Evolutionary conservation across 2,797 vertebrate genomes (phyloP), one percentile per base, ranked within the genome.

Genomic region (Lagodon rhomboides): DNA sequence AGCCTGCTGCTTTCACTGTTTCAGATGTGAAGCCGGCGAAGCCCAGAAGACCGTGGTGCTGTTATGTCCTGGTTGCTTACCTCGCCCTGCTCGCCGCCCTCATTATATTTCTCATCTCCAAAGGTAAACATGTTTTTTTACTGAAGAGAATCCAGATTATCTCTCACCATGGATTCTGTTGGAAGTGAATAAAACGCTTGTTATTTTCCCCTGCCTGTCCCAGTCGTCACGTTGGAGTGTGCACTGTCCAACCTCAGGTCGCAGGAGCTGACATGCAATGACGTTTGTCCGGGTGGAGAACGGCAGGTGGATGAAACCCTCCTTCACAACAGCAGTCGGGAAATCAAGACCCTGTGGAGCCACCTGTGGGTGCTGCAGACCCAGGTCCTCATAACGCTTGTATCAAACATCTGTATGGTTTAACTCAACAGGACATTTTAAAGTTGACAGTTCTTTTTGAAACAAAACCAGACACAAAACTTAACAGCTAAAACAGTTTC

Each of bases 1-100:
- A n/a, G 12, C 54, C 9, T 30, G 5, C 0, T 47, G 25, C 7
- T 78, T 11, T 86, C 11, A 10, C 51, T 88, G 56, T 90, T 91
- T 70, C 83, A 95, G 95, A 94, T 44, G 10, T 83, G 53, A 93
- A 81, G 70, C 83, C 70, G 7, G 63, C 15, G 0, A 88, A 46
- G 73, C 58, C 82, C 66, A 77, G 49, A 17, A 59, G 77, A 18
- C 59, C 38, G 5, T 76, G 75, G 76, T 87, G 87, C 51, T 17
- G 91, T 0, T 17, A 69, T 1, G 11, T 80, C 0, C 51, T 96
- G 0, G 1, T 83, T 1, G 0, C 81, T n/a, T 96, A 95, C 83
- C 87, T 97, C 76, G 54, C 96, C 47, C 69, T 97, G 71, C 93
- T 97, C 85, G 95, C 93, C 0, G 82, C 4, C 0, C 68, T 94